Percentiles rank a stretch among this genome's conserved stretches.
Evolutionary conservation across 1,140 invertebrate species (phyloP).

Genomic region (Bactericera cockerelli): DNA sequence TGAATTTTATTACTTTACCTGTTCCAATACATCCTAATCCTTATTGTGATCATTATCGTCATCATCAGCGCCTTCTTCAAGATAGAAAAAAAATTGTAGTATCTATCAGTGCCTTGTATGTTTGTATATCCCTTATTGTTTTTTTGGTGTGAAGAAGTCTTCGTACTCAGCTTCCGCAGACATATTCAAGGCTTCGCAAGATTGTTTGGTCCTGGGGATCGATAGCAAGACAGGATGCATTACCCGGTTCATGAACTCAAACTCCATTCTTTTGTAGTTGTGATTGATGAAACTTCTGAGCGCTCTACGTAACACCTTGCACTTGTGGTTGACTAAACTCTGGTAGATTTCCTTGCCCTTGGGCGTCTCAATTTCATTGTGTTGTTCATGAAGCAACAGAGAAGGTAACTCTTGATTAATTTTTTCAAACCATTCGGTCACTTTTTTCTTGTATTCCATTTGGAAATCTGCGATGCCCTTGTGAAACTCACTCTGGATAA

Average conservation of each 20-base stretch:
- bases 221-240: background rate
- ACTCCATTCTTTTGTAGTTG: background rate
- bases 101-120: too few species aligned
- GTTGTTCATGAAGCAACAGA: background rate
- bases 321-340: background rate
- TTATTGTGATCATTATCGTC: too few species aligned
- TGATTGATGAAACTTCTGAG: slow-evolving; percentile 6
- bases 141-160: background rate
- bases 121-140: too few species aligned
- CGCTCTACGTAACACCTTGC: background rate
- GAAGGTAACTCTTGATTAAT: background rate
- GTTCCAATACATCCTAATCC: too few species aligned
- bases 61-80: too few species aligned
- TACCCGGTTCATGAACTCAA: background rate
- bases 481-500: background rate
- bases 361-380: background rate
- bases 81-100: too few species aligned
- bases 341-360: background rate
- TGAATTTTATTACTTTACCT: too few species aligned
- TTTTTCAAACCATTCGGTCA: background rate
- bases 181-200: background rate
- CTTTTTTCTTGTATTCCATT: background rate
- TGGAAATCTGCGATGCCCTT: background rate
- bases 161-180: background rate
- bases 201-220: background rate